Evolutionary conservation across 2,797 vertebrate genomes (phyloP).

Genomic region (Toxotes lorentzi): DNA sequence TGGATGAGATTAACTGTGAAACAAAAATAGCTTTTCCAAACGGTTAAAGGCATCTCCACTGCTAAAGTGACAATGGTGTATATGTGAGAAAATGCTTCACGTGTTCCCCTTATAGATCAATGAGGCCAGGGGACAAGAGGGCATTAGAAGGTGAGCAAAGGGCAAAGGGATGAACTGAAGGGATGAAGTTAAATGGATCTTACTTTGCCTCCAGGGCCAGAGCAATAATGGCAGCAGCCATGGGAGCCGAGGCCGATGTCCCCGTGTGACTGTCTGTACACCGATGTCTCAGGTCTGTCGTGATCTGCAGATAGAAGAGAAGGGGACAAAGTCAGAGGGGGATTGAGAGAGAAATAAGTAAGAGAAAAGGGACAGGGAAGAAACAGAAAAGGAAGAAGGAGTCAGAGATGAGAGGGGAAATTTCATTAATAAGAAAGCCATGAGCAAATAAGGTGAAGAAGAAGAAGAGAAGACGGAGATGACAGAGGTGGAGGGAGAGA

Average conservation of each 20-base stretch:
- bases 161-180: constrained; percentile 58
- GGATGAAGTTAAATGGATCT: constrained; percentile 83
- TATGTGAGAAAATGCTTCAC: constrained; percentile 37
- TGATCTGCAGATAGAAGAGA: constrained; percentile 87
- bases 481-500: constrained; percentile 5
- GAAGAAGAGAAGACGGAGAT: not conserved
- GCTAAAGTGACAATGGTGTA: constrained; percentile 13
- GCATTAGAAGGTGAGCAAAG: constrained; percentile 60
- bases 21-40: constrained; percentile 7
- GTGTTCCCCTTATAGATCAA: constrained; percentile 46
- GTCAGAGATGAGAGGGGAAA: not conserved
- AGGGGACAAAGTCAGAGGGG: constrained; percentile 4
- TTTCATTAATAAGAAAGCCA: constrained; percentile 1
- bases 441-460: constrained; percentile 2
- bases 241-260: constrained; percentile 97
- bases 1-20: constrained; percentile 3
- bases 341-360: not conserved
- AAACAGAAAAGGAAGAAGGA: not conserved
- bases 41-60: constrained; percentile 11
- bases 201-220: constrained; percentile 99
- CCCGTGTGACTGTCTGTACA: constrained; percentile 99
- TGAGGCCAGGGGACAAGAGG: constrained; percentile 35
- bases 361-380: not conserved
- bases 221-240: constrained; percentile 98
- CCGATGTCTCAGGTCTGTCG: constrained; percentile 96